Percentiles rank a stretch among this genome's conserved stretches.
These are phyloP conservation scores for Pelecanoides urinatrix DNA, from an alignment of 2,113 vertebrate species.

Conservation along the genomic window DNA sequence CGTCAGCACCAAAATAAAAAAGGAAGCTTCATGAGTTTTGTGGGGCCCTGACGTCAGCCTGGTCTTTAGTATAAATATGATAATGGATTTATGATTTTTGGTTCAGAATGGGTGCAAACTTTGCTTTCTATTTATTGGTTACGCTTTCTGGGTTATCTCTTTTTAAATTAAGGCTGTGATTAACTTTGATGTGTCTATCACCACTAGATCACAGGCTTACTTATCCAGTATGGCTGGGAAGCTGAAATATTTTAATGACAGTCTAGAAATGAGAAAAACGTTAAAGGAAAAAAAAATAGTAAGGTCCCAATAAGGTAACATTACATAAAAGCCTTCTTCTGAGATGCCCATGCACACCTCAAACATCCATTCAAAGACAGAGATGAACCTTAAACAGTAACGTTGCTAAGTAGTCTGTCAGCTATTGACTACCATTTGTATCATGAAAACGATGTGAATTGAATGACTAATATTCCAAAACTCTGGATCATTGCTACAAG, in stretches of 20 bases:
- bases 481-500: not conserved
- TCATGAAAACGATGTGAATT: not conserved
- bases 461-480: not conserved
- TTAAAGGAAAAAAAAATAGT: not conserved
- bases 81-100: not conserved
- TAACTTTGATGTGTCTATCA: slow-evolving; percentile 60
- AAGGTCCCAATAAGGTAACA: not conserved
- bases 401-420: not conserved
- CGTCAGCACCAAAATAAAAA: not conserved
- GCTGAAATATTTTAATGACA: slow-evolving; percentile 39
- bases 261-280: slow-evolving; percentile 4
- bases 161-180: slow-evolving; percentile 21
- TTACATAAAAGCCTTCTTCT: not conserved
- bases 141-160: slow-evolving; percentile 24
- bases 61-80: not conserved
- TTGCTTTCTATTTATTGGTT: not conserved
- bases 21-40: not conserved
- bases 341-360: not conserved
- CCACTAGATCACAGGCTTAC: slow-evolving; percentile 11
- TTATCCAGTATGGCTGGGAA: slow-evolving; percentile 3
- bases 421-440: not conserved
- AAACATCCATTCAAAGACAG: not conserved
- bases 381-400: not conserved
- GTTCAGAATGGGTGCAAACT: not conserved
- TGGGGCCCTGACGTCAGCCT: not conserved